Evolutionary conservation across 2,888 invertebrate genomes (phyloP), one percentile per base, ranked within the genome.

Genomic region (Parnassius glacialis): DNA sequence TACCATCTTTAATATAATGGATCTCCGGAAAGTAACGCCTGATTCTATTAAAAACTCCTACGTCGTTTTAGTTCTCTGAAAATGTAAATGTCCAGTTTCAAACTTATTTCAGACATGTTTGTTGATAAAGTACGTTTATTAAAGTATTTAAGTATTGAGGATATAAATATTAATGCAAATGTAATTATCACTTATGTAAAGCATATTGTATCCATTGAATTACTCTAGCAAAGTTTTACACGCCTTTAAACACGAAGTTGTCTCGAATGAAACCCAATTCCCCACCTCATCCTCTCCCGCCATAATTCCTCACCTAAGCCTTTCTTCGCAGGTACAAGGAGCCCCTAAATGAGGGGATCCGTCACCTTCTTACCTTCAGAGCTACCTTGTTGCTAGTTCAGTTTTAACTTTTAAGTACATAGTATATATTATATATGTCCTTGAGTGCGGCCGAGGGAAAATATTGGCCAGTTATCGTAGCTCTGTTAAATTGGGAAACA

Each of bases 301-400:
- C 10, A 52, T 42, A 12, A 3, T 10, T 34, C 60, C 59, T 34
- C n/a, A 10, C 25, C 52, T 45, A 5, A 3, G 43, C 57, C 54
- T 54, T 12, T 45, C 34, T 59, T 53, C 54, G 16, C 62, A 59
- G 62, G 58, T 62, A 10, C 12, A 45, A 12, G 11, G 44, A 7
- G 20, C 58, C 54, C 16, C 51, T 9, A 50, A 42, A 13, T 62
- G 58, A 58, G 16, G 51, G 9, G 52, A 11, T 10, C 44, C 13
- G 50, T 11, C 42, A 20, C 43, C 53, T 20, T 10, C 25, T 42
- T 25, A 48, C 11, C 44, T 11, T 1, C 59, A 50, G 20, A 51
- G 50, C 57, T 50, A 51, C 50, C 16, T 25, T 48, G n/a, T 55
- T 48, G 9, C 25, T 56, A 41, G 47, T 41, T 45, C 44, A 7